Conservation (phyloP, 2,113 vertebrate genomes). For the Cottus gobio region DNA sequence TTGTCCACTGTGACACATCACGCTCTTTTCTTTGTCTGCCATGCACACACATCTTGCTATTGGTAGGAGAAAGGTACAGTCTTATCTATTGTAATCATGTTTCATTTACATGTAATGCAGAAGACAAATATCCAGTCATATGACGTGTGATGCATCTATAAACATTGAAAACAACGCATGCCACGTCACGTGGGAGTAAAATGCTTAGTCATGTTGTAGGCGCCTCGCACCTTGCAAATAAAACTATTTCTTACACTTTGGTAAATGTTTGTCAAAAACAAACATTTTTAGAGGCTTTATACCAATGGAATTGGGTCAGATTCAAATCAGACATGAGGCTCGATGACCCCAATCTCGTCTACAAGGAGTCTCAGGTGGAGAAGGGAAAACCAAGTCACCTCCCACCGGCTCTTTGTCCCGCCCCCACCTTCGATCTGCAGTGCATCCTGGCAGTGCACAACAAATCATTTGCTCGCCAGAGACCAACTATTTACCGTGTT, state of each 20-base stretch:
- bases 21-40: not conserved
- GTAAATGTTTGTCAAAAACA: not conserved
- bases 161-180: not conserved
- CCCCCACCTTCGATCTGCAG: constrained; percentile 18
- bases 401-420: not conserved
- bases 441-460: not conserved
- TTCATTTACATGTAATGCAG: not conserved
- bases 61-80: not conserved
- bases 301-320: not conserved
- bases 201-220: not conserved
- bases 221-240: not conserved
- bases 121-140: not conserved
- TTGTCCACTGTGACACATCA: not conserved
- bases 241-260: not conserved
- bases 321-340: constrained; percentile 7
- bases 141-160: not conserved
- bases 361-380: constrained; percentile 1
- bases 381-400: constrained; percentile 4
- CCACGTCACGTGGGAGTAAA: not conserved
- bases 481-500: constrained; percentile 47
- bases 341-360: not conserved
- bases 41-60: not conserved
- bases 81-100: not conserved
- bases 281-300: not conserved
- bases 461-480: constrained; percentile 49